These are phyloP conservation scores for Mesochorus sp. DNA, from an alignment of 2,888 invertebrate genomes.

Conservation along the genomic window DNA sequence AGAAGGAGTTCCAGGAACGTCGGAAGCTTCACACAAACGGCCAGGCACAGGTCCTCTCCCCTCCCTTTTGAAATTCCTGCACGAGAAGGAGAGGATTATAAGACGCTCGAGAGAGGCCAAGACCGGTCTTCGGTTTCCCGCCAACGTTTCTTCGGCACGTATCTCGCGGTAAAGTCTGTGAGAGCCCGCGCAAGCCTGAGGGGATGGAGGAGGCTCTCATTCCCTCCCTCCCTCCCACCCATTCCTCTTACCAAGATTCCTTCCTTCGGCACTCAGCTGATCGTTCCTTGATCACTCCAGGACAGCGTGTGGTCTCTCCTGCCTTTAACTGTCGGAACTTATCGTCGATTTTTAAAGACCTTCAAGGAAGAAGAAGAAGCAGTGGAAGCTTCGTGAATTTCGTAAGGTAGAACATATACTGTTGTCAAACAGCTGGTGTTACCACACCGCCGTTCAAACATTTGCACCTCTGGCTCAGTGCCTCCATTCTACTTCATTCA, in stretches of 20 bases:
- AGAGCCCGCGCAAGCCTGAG: conserved; percentile 7
- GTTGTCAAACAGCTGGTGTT: conserved; percentile 42
- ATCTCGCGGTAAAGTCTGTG: conserved; percentile 27
- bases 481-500: conserved; percentile 19
- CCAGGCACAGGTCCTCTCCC: conserved; percentile 46
- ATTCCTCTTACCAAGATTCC: conserved; percentile 20
- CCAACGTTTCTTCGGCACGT: conserved; percentile 50
- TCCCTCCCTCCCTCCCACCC: not conserved
- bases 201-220: conserved; percentile 5
- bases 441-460: conserved; percentile 25
- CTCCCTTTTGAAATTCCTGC: conserved; percentile 38
- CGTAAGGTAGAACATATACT: conserved; percentile 21
- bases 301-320: conserved; percentile 13
- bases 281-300: conserved; percentile 44
- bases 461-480: conserved; percentile 31
- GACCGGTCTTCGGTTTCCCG: conserved; percentile 63
- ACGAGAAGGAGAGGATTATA: conserved; percentile 14
- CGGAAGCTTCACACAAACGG: conserved; percentile 64
- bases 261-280: conserved; percentile 64
- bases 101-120: conserved; percentile 25
- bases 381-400: conserved; percentile 49
- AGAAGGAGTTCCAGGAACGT: conserved; percentile 70
- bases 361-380: conserved; percentile 28
- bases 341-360: conserved; percentile 44
- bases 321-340: conserved; percentile 6